Percentiles rank a stretch among this genome's conserved stretches.
phyloP scores from a whole-genome alignment of 2,113 vertebrate species.

The Thamnophis sirtalis region DNA sequence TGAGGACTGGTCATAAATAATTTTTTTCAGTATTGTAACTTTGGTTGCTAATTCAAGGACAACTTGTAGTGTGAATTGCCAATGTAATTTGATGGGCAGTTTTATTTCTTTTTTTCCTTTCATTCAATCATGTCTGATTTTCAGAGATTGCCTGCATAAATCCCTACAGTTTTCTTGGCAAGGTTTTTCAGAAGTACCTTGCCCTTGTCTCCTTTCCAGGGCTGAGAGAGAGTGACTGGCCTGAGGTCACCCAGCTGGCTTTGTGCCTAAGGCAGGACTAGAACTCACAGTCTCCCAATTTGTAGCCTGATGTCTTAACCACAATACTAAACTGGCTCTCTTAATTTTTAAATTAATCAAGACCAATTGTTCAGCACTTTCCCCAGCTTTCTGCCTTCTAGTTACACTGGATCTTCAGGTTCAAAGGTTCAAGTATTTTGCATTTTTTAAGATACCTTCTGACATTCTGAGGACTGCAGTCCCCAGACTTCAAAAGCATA shows the following conservation, averaged over 20 bases:
- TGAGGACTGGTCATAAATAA: neutral
- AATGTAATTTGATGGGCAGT: neutral
- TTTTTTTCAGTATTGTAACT: neutral
- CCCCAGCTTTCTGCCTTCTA: neutral
- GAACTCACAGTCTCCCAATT: neutral
- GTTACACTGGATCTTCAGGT: neutral
- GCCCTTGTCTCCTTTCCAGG: neutral
- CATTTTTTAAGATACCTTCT: neutral
- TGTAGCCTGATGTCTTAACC: neutral
- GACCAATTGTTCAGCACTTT: neutral
- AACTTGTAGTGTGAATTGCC: neutral
- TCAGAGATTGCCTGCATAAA: neutral
- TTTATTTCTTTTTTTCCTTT: neutral
- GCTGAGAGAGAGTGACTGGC: neutral
- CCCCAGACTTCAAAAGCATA: neutral
- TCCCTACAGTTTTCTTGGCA: neutral
- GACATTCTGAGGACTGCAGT: neutral
- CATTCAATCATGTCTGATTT: neutral
- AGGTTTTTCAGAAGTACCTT: neutral
- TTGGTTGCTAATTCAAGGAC: neutral
- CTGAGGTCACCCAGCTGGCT: neutral
- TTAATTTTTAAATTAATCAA: neutral
- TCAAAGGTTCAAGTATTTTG: neutral
- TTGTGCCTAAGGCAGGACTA: neutral
- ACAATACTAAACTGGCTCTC: neutral